A percentile compares a stretch with the other conserved stretches of the same genome.
Evolutionary conservation across 2,113 vertebrate species (phyloP).

Genomic region (Tiliqua scincoides): DNA sequence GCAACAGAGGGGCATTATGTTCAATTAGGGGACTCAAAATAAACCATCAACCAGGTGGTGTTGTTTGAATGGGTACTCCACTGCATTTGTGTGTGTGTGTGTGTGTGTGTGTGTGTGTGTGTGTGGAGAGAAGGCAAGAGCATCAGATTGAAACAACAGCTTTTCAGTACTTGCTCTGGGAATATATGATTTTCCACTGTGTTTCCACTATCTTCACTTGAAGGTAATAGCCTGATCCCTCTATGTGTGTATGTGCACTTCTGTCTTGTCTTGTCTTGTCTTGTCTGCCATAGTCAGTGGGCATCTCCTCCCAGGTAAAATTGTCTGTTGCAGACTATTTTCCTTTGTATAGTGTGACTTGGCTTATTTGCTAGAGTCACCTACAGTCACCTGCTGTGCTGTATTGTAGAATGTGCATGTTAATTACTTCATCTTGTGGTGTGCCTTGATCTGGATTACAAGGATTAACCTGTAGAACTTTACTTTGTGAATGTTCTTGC

Average conservation of each 20-base stretch:
- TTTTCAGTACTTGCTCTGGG: constrained; percentile 9
- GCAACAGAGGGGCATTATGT: constrained; percentile 48
- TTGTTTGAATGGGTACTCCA: constrained; percentile 29
- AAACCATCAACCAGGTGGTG: constrained; percentile 52
- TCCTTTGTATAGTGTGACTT: background rate
- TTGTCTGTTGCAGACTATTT: background rate
- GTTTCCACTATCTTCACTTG: background rate
- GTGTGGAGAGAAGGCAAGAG: constrained; percentile 29
- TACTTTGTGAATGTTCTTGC: background rate
- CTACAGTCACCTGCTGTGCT: background rate
- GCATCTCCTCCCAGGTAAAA: too few relatives aligned
- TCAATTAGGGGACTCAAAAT: constrained; percentile 52
- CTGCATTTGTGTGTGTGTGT: constrained; percentile 14
- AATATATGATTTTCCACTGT: background rate
- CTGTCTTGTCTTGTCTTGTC: too few relatives aligned
- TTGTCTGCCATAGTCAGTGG: too few relatives aligned
- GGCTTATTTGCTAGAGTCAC: background rate
- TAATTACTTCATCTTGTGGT: background rate
- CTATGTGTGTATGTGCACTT: too few relatives aligned
- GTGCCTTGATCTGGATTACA: background rate
- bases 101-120: too few relatives aligned
- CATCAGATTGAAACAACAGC: background rate
- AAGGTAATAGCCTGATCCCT: too few relatives aligned
- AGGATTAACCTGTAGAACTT: background rate
- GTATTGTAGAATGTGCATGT: background rate